Percentiles rank a stretch among this genome's conserved stretches.
Conservation (phyloP, 2,888 invertebrate species). For the Platycheirus rosarum region DNA sequence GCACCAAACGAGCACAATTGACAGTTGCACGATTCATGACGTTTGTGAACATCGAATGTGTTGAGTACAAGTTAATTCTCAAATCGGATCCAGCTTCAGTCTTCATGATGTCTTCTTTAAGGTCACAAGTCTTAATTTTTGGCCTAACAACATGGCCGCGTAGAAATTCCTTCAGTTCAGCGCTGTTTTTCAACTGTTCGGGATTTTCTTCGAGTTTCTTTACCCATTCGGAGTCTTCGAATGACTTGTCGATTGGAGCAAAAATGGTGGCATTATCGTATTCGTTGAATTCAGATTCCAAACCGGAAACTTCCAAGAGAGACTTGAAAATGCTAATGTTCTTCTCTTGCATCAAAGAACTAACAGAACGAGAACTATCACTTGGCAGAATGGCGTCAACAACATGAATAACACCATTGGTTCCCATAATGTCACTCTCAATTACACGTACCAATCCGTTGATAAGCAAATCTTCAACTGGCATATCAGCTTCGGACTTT, state of each 20-base stretch:
- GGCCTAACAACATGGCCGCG: slow-evolving; percentile 86
- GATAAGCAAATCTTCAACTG: slow-evolving; percentile 84
- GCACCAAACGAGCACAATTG: slow-evolving; percentile 86
- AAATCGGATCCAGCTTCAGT: slow-evolving; percentile 84
- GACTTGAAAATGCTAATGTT: slow-evolving; percentile 85
- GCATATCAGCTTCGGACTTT: slow-evolving; percentile 83
- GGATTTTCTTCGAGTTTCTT: slow-evolving; percentile 80
- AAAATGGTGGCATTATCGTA: slow-evolving; percentile 86
- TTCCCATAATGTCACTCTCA: slow-evolving; percentile 86
- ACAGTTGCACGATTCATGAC: slow-evolving; percentile 86
- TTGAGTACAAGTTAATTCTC: slow-evolving; percentile 85
- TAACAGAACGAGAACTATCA: slow-evolving; percentile 83
- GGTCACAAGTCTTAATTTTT: slow-evolving; percentile 84
- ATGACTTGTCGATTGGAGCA: slow-evolving; percentile 86
- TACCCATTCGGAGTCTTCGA: slow-evolving; percentile 83
- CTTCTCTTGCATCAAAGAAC: slow-evolving; percentile 84
- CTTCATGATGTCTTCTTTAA: slow-evolving; percentile 84
- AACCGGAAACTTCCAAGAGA: slow-evolving; percentile 84
- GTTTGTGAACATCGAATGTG: slow-evolving; percentile 84
- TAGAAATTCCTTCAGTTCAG: slow-evolving; percentile 85
- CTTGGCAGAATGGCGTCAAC: slow-evolving; percentile 87
- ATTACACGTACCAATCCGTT: slow-evolving; percentile 85
- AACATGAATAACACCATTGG: slow-evolving; percentile 89
- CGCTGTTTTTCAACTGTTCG: slow-evolving; percentile 79
- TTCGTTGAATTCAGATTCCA: slow-evolving; percentile 84